Evolutionary conservation across 2,797 vertebrate species (phyloP), one percentile per base, ranked within the genome.

Genomic region (Brotula barbata): DNA sequence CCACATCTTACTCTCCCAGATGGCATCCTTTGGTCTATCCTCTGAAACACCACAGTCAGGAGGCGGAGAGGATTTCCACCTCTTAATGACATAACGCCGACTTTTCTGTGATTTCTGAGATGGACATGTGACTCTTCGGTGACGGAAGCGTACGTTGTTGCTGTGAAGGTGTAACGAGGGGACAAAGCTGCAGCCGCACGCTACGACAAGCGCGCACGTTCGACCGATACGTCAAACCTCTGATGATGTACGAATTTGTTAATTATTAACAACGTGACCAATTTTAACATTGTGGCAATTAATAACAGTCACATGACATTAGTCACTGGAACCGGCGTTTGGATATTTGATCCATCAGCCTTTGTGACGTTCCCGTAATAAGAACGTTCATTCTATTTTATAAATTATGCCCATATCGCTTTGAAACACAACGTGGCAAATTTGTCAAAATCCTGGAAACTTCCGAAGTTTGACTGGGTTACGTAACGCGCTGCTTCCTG

Each of bases 401-500:
- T 69, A 62, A 67, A 56, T 66, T 68, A 70, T 60, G 50, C 36
- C 62, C 39, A 48, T 44, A 58, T 46, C 5, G 31, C 48, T 64
- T 62, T 50, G 36, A 56, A 69, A 69, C 54, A 11, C 13, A 16
- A 61, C 21, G 57, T 15, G 64, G 22, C 63, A 33, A 77, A 57
- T 68, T 42, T 6, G 70, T 68, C 20, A 62, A 66, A 77, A 84
- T 71, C 59, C 43, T 61, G 51, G 63, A 73, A 80, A 73, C 61
- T 44, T 42, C 23, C 63, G 23, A 77, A 78, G 73, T 79, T 79
- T 69, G 59, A 74, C 69, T 77, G 59, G 58, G 71, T 87, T 87
- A 82, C 5, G 53, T 64, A 87, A 87, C 71, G 53, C 80, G 67
- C 42, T 69, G 53, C 67, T 77, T 84, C 68, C 71, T 78, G 60